These are phyloP conservation scores for Poeciliopsis gracilis DNA, from an alignment of 2,797 vertebrate species.

Conservation along the genomic window DNA sequence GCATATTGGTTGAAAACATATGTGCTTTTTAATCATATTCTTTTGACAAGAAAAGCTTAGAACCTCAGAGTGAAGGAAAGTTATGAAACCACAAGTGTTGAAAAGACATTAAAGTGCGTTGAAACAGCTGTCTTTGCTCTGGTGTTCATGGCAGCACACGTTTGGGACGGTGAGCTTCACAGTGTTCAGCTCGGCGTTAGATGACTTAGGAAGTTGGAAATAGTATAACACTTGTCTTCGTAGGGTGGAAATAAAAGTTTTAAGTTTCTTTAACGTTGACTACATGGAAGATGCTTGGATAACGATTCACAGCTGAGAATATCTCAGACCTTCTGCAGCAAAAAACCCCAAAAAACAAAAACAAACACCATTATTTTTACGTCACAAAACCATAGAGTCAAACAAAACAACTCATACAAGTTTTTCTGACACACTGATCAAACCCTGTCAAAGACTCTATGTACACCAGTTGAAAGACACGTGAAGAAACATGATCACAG, in stretches of 20 bases:
- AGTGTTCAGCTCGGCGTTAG: neutral
- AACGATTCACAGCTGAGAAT: neutral
- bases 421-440: neutral
- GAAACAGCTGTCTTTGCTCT: neutral
- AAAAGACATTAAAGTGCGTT: neutral
- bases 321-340: neutral
- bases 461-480: neutral
- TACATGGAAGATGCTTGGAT: neutral
- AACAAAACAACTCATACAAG: neutral
- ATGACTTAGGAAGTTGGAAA: neutral
- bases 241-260: neutral
- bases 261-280: neutral
- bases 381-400: neutral
- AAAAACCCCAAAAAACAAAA: no score
- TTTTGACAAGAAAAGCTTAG: neutral
- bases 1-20: neutral
- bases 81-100: neutral
- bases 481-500: neutral
- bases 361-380: neutral
- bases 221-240: neutral
- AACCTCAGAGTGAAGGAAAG: neutral
- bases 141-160: neutral
- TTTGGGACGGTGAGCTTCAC: neutral
- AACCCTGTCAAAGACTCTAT: neutral
- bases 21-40: neutral